These are phyloP conservation scores for Porphyrio hochstetteri DNA, from an alignment of 2,113 vertebrate species.

Conservation along the genomic window DNA sequence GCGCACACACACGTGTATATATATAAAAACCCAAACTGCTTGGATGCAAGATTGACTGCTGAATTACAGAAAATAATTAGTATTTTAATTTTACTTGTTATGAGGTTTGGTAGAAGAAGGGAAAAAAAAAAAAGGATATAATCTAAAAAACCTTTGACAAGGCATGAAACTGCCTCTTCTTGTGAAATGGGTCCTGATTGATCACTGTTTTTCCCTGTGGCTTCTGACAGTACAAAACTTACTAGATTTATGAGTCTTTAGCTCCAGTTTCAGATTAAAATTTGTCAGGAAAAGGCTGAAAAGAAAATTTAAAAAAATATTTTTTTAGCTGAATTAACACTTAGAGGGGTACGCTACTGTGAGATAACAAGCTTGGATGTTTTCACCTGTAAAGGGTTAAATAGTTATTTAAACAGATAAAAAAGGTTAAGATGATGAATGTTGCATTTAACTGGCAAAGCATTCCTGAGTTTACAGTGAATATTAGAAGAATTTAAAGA, in stretches of 20 bases:
- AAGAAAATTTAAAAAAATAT: neutral
- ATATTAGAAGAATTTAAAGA: neutral
- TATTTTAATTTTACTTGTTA: neutral
- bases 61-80: slow-evolving; percentile 10
- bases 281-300: neutral
- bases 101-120: neutral
- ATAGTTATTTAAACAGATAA: slow-evolving; percentile 11
- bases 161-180: neutral
- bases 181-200: neutral
- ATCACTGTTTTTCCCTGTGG: neutral
- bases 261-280: neutral
- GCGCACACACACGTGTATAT: neutral
- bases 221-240: neutral
- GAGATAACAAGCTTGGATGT: neutral
- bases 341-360: neutral
- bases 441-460: neutral
- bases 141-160: neutral
- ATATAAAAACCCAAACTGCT: neutral
- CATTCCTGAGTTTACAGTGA: slow-evolving; percentile 1
- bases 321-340: neutral
- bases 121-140: neutral
- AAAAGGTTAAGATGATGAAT: neutral
- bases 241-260: neutral
- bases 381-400: neutral
- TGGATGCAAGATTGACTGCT: neutral